Evolutionary conservation across 2,888 invertebrate genomes (phyloP).

Genomic region (Pandemis cinnamomeana): DNA sequence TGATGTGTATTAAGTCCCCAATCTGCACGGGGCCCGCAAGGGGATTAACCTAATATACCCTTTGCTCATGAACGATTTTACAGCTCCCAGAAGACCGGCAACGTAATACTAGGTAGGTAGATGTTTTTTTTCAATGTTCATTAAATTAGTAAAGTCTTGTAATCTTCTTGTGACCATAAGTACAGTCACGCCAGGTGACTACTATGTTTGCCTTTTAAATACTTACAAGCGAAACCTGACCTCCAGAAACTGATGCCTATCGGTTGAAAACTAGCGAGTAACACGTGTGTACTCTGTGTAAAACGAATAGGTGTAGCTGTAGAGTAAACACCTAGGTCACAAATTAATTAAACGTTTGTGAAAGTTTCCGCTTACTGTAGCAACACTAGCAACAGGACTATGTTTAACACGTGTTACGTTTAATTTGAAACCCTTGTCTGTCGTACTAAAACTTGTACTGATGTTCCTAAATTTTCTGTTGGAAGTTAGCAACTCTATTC

Average conservation of each 20-base stretch:
- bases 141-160: too few relatives aligned
- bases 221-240: too few relatives aligned
- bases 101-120: neutral
- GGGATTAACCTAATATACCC: constrained; percentile 6
- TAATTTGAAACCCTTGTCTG: constrained; percentile 5
- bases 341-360: neutral
- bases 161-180: too few relatives aligned
- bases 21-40: neutral
- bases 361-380: neutral
- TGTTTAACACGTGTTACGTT: constrained; percentile 11
- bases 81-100: neutral
- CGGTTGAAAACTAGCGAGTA: neutral
- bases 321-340: constrained; percentile 1
- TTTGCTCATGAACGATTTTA: neutral
- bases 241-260: neutral
- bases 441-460: constrained; percentile 6
- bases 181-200: neutral
- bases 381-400: neutral
- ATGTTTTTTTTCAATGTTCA: neutral
- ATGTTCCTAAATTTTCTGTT: constrained; percentile 14
- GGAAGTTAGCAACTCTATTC: constrained; percentile 7
- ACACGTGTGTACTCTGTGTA: neutral
- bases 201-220: neutral
- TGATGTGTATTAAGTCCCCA: constrained; percentile 7
- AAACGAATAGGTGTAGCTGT: neutral